Percentiles rank a stretch among this genome's conserved stretches.
These are phyloP conservation scores for Xestia ashworthii DNA, from an alignment of 2,888 invertebrate species.

Conservation along the genomic window DNA sequence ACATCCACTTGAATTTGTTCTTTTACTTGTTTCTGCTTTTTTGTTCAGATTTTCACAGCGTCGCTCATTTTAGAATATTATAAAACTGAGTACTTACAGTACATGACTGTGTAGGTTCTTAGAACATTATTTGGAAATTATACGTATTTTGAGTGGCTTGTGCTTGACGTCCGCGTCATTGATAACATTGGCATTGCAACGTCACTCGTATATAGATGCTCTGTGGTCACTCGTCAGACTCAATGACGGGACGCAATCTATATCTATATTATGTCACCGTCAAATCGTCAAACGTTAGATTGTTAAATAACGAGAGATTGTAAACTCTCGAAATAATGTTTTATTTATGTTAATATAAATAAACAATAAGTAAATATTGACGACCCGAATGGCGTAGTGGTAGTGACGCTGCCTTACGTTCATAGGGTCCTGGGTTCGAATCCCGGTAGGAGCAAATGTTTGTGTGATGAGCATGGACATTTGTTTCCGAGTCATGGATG, in stretches of 20 bases:
- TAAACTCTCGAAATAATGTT: too few species aligned
- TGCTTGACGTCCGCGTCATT: background rate
- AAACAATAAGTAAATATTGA: too few species aligned
- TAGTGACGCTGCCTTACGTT: too few species aligned
- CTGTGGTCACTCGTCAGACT: background rate
- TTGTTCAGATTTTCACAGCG: background rate
- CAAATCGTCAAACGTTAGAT: too few species aligned
- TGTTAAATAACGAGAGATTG: too few species aligned
- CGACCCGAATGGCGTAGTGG: too few species aligned
- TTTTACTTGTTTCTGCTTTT: background rate
- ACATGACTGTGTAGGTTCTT: background rate
- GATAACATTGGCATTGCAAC: slow-evolving; percentile 1
- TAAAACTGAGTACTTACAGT: background rate
- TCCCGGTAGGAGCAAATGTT: too few species aligned
- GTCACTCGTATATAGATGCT: background rate
- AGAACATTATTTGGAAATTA: background rate
- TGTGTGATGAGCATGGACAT: too few species aligned
- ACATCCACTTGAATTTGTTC: background rate
- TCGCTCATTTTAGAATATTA: slow-evolving; percentile 17
- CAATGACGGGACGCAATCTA: background rate
- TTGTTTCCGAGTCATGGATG: too few species aligned
- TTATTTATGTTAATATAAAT: too few species aligned
- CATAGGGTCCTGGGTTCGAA: too few species aligned
- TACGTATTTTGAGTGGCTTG: background rate
- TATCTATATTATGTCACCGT: too few species aligned